Evolutionary conservation across 2,888 invertebrate species (phyloP), one percentile per base, ranked within the genome.

Genomic region (Neria commutata): DNA sequence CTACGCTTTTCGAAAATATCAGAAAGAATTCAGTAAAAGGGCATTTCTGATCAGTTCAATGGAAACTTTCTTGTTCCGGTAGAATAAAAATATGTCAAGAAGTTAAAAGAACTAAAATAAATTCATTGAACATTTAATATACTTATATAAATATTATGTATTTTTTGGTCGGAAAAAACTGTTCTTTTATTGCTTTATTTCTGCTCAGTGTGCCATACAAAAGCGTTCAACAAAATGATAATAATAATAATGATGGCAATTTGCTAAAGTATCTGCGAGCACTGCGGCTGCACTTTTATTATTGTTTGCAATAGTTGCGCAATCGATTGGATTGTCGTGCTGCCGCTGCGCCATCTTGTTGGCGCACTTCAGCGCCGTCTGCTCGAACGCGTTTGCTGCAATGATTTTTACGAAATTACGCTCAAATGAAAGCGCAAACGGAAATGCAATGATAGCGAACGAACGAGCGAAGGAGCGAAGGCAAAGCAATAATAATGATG

Each of bases 251-350:
- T 75, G 77, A 77, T 73, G 76, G 75, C 77, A 75, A 75, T 75
- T 75, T 75, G 75, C 77, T 74, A 64, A 69, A 77, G 77, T 69
- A 73, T 64, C n/a, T n/a, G n/a, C n/a, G n/a, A n/a, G n/a, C n/a
- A n/a, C n/a, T n/a, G n/a, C n/a, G n/a, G n/a, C n/a, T n/a, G 73
- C 67, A 64, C 49, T 62, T 63, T 53, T 65, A 63, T 63, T 65
- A 63, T 65, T 63, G 61, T 64, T 62, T 56, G n/a, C 60, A 50
- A 57, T 57, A 50, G 42, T 42, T 42, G 5, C 21, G 19, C 17
- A 42, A 42, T 42, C 21, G 42, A 42, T 42, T 42, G 8, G 14
- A 4, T 42, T 42, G 42, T 14, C 14, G 42, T 42, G 19, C 21
- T 5, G n/a, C 42, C 6, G 17, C 6, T 37, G 8, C 37, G 8